A percentile compares a stretch with the other conserved stretches of the same genome.
Evolutionary conservation across 2,113 vertebrate species (phyloP).

Genomic region (Marmota monax): DNA sequence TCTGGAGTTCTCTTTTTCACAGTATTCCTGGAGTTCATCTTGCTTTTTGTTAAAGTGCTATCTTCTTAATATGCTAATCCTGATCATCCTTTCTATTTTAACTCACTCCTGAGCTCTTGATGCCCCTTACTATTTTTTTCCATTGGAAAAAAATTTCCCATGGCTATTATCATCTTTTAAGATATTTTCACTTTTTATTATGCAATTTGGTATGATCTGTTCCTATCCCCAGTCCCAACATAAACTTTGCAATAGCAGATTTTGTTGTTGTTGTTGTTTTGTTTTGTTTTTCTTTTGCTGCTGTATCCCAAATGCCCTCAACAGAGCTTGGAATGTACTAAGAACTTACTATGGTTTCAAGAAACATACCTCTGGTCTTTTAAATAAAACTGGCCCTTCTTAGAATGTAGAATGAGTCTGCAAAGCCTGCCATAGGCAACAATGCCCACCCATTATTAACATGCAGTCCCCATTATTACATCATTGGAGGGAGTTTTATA

Average conservation of each 20-base stretch:
- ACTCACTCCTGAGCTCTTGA: neutral
- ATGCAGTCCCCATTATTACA: neutral
- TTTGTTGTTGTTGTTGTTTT: neutral
- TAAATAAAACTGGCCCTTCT: neutral
- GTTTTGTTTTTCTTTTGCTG: neutral
- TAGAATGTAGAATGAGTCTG: neutral
- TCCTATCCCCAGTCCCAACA: neutral
- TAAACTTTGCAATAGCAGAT: neutral
- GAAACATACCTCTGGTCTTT: neutral
- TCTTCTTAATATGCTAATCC: neutral
- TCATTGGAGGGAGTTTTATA: neutral
- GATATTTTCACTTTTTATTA: neutral
- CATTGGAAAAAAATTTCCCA: too few relatives aligned
- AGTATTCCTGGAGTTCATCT: neutral
- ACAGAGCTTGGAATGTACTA: neutral
- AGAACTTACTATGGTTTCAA: neutral
- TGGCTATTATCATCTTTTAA: neutral
- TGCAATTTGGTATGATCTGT: neutral
- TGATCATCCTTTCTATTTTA: neutral
- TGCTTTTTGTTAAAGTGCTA: neutral
- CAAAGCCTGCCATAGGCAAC: fast-evolving
- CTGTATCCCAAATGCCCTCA: neutral
- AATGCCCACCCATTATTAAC: neutral
- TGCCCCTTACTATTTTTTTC: neutral
- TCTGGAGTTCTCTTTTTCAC: neutral